Percentiles rank a stretch among this genome's conserved stretches.
Evolutionary conservation across 2,797 vertebrate species (phyloP).

Genomic region (Rostrhamus sociabilis): DNA sequence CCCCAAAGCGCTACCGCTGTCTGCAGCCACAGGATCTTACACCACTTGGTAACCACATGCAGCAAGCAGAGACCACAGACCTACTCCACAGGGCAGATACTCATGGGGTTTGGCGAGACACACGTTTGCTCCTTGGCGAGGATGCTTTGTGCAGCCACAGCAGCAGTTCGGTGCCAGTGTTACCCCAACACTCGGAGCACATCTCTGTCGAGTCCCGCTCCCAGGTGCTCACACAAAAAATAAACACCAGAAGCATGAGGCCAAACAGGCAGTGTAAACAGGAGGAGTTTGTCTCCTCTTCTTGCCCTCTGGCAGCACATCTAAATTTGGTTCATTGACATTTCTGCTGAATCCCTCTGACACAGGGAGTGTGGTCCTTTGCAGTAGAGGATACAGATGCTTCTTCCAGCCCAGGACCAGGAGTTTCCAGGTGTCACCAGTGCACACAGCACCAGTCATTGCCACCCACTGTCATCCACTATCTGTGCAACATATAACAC

Average conservation of each 20-base stretch:
- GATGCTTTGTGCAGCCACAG: not conserved
- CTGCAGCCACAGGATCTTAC: not conserved
- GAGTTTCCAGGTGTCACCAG: not conserved
- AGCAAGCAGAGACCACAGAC: not conserved
- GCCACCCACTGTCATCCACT: not conserved
- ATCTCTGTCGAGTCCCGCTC: accelerated
- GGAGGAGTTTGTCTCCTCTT: not conserved
- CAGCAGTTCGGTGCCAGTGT: not conserved
- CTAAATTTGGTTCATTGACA: not conserved
- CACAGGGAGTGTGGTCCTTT: not conserved
- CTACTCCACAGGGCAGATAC: not conserved
- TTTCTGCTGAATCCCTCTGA: not conserved
- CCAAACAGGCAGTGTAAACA: not conserved
- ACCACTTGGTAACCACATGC: accelerated
- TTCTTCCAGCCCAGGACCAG: not conserved
- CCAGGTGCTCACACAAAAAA: not conserved
- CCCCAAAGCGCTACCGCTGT: not conserved
- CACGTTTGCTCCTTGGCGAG: not conserved
- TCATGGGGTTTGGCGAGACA: not conserved
- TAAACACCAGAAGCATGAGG: not conserved
- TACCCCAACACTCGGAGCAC: not conserved
- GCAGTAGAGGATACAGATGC: not conserved
- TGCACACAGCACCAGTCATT: not conserved
- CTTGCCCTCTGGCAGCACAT: not conserved
- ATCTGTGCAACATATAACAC: not conserved